Conservation (phyloP, 2,113 vertebrate genomes). For the Cyrtonyx montezumae region DNA sequence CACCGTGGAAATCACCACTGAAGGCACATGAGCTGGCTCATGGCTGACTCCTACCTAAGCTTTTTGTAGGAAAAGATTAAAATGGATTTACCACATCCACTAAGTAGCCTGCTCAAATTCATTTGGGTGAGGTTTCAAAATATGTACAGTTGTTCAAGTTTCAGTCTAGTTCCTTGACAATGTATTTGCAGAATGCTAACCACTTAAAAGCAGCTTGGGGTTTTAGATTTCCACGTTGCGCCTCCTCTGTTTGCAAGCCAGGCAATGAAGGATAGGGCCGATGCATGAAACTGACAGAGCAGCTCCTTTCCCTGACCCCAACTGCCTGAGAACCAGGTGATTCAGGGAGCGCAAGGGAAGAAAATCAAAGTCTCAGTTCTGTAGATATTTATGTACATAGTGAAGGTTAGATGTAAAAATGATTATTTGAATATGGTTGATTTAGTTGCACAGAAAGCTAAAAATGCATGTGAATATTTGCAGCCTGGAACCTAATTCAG, state of each 20-base stretch:
- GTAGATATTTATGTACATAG: conserved; percentile 28
- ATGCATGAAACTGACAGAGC: not conserved
- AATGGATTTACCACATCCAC: not conserved
- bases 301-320: not conserved
- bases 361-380: not conserved
- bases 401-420: not conserved
- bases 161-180: not conserved
- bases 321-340: not conserved
- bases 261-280: not conserved
- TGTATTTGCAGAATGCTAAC: not conserved
- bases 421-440: not conserved
- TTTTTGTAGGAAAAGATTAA: not conserved
- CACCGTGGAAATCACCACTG: not conserved
- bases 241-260: not conserved
- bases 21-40: not conserved
- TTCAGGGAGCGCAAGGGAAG: not conserved
- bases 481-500: conserved; percentile 9
- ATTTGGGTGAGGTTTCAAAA: not conserved
- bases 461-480: conserved; percentile 20
- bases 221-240: not conserved
- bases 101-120: not conserved
- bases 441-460: not conserved
- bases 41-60: not conserved
- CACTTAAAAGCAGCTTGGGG: conserved; percentile 31
- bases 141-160: not conserved